A percentile compares a stretch with the other conserved stretches of the same genome.
phyloP scores from a whole-genome alignment of 1,140 invertebrate genomes.

The Eriosoma lanigerum region DNA sequence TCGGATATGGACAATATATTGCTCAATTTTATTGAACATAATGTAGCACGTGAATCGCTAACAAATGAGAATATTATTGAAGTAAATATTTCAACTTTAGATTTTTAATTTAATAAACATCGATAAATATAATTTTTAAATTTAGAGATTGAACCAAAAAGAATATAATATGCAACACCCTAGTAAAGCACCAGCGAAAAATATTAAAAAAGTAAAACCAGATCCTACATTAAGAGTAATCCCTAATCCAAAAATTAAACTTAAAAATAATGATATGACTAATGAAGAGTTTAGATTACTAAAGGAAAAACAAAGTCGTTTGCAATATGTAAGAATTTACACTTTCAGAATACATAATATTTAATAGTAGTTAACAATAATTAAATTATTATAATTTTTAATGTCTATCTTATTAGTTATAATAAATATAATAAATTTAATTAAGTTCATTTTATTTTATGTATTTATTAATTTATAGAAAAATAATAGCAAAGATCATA shows the following conservation, averaged over 20 bases:
- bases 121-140: conserved; percentile 22
- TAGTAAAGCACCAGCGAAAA: conserved; percentile 60
- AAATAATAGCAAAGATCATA: neutral
- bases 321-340: conserved; percentile 62
- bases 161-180: conserved; percentile 78
- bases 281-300: conserved; percentile 96
- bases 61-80: neutral
- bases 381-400: neutral
- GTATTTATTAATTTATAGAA: conserved; percentile 2
- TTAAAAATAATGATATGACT: conserved; percentile 88
- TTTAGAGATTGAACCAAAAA: conserved; percentile 95
- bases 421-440: neutral
- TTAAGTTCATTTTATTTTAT: neutral
- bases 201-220: neutral
- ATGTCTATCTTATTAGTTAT: neutral
- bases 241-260: conserved; percentile 87
- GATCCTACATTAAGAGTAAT: conserved; percentile 64
- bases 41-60: neutral
- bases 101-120: neutral
- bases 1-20: neutral
- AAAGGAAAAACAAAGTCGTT: conserved; percentile 77
- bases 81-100: neutral
- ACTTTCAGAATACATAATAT: conserved; percentile 3
- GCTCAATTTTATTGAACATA: neutral
- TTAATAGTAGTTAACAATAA: neutral